Percentiles rank a stretch among this genome's conserved stretches.
phyloP scores from a whole-genome alignment of 2,888 invertebrate species.

The Nipponacmea schrenckii region DNA sequence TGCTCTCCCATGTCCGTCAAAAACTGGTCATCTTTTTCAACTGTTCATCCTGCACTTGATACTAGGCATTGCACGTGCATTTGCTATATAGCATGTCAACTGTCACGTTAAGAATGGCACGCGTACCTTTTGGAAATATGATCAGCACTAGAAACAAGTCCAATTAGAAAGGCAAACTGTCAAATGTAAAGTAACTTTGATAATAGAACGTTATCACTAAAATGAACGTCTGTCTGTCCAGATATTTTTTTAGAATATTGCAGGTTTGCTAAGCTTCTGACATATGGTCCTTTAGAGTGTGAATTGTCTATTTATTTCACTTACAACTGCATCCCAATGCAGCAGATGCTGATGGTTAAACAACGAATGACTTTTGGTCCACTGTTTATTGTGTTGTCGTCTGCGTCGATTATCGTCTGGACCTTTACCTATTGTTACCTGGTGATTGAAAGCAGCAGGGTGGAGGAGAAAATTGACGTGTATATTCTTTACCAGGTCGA shows the following conservation, averaged over 20 bases:
- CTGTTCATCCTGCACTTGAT: neutral
- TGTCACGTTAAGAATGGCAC: neutral
- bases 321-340: neutral
- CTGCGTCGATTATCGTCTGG: neutral
- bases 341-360: neutral
- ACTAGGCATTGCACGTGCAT: neutral
- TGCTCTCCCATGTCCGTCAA: slow-evolving; percentile 4
- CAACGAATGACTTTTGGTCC: neutral
- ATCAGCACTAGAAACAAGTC: neutral
- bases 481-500: neutral
- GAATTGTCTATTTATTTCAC: neutral
- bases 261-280: neutral
- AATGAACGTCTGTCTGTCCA: neutral
- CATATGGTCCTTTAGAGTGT: neutral
- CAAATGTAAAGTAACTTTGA: neutral
- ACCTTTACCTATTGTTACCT: neutral
- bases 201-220: neutral
- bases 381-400: neutral
- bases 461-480: neutral
- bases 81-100: neutral
- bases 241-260: neutral
- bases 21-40: slow-evolving; percentile 1
- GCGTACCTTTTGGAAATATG: neutral
- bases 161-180: slow-evolving; percentile 1
- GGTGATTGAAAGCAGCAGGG: neutral